Evolutionary conservation across 2,113 vertebrate species (phyloP).

Genomic region (Ahaetulla prasina): DNA sequence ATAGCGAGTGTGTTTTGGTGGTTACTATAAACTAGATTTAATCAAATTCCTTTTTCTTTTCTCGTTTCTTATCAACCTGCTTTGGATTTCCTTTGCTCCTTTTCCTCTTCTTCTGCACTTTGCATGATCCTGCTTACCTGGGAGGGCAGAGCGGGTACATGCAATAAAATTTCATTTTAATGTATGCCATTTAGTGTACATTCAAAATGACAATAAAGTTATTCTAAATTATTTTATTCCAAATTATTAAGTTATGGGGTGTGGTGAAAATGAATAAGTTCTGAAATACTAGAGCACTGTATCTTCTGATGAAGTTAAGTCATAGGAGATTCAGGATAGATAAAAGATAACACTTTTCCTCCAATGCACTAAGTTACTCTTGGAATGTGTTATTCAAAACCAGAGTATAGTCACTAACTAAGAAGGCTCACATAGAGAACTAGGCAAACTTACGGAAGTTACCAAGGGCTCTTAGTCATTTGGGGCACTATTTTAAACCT

Average conservation of each 20-base stretch:
- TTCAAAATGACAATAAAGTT: too few relatives aligned
- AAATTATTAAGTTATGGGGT: too few relatives aligned
- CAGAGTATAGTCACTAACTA: background rate
- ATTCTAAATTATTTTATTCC: too few relatives aligned
- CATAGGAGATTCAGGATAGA: background rate
- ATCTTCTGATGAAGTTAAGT: background rate
- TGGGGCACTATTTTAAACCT: background rate
- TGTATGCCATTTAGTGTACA: too few relatives aligned
- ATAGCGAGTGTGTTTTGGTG: background rate
- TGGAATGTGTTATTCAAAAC: background rate
- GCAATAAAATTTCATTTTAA: too few relatives aligned
- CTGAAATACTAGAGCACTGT: background rate
- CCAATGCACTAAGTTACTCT: background rate
- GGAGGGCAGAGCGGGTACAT: background rate
- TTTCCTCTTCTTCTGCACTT: background rate
- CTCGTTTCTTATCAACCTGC: background rate
- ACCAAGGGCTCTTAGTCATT: background rate
- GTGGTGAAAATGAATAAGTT: background rate
- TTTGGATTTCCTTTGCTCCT: background rate
- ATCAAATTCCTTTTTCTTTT: background rate
- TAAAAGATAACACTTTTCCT: background rate
- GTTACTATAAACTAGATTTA: background rate
- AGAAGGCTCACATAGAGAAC: background rate
- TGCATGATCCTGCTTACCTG: background rate
- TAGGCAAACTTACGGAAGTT: background rate